Conservation (phyloP, 2,113 vertebrate genomes). For the Apodemus sylvaticus region DNA sequence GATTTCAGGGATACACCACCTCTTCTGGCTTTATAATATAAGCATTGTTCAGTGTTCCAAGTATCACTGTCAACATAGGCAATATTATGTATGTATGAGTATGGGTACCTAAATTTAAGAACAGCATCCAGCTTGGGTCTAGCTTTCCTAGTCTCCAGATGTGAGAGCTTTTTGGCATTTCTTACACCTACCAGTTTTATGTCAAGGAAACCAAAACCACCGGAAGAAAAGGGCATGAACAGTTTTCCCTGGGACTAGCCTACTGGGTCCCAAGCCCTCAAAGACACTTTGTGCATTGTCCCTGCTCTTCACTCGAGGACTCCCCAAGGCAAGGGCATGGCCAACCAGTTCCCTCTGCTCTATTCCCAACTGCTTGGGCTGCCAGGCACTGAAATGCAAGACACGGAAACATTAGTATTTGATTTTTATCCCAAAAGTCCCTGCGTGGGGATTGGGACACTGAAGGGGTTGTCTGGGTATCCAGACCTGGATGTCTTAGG, state of each 20-base stretch:
- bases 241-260: not conserved
- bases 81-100: too few species aligned
- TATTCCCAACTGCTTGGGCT: not conserved
- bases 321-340: not conserved
- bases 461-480: not conserved
- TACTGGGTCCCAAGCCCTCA: not conserved
- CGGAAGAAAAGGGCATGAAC: not conserved
- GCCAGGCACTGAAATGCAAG: not conserved
- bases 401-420: not conserved
- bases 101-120: not conserved
- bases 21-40: not conserved
- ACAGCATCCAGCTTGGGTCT: not conserved
- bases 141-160: fast-evolving
- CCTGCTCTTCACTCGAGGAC: not conserved
- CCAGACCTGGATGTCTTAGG: not conserved
- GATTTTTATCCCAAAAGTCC: not conserved
- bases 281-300: fast-evolving
- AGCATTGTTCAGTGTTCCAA: fast-evolving
- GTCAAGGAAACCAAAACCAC: not conserved
- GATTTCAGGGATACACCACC: too few species aligned
- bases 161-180: not conserved
- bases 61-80: fast-evolving
- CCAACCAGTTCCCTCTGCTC: not conserved
- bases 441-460: not conserved
- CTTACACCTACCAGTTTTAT: not conserved